Conservation (phyloP, 2,888 invertebrate genomes). For the Lacanobia wlatinum region DNA sequence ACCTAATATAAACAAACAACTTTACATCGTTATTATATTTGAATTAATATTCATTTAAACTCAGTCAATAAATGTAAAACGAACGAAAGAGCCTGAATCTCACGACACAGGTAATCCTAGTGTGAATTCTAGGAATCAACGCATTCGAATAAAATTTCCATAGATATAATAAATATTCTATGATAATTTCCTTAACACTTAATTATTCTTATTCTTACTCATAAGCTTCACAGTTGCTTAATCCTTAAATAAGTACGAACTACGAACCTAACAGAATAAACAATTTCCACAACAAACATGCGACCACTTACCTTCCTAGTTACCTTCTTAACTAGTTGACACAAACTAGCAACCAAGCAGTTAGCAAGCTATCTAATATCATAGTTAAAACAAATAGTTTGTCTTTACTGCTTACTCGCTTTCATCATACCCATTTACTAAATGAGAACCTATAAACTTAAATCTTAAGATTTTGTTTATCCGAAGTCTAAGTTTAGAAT, state of each 20-base stretch:
- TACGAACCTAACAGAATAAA: slow-evolving; percentile 16
- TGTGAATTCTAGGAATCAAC: too few species aligned
- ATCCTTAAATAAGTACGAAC: background rate
- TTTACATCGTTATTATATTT: too few species aligned
- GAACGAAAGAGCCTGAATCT: too few species aligned
- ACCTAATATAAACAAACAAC: background rate
- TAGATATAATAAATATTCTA: too few species aligned
- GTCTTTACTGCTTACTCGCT: slow-evolving; percentile 13
- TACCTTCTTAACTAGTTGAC: slow-evolving; percentile 32
- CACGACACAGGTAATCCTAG: too few species aligned
- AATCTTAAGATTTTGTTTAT: slow-evolving; percentile 3
- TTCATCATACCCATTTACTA: slow-evolving; percentile 23
- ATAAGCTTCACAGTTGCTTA: background rate
- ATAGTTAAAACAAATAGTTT: slow-evolving; percentile 50
- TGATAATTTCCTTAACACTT: too few species aligned
- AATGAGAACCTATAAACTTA: slow-evolving; percentile 44
- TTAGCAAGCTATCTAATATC: slow-evolving; percentile 41
- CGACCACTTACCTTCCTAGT: slow-evolving; percentile 24
- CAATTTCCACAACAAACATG: slow-evolving; percentile 38
- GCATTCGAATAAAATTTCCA: too few species aligned
- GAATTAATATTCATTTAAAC: background rate
- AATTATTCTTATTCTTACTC: too few species aligned
- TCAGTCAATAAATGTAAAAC: background rate
- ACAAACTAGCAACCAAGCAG: slow-evolving; percentile 21
- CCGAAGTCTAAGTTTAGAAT: background rate